Percentiles rank a stretch among this genome's conserved stretches.
Conservation (phyloP, 2,888 invertebrate genomes). For the Heteropelma amictum region DNA sequence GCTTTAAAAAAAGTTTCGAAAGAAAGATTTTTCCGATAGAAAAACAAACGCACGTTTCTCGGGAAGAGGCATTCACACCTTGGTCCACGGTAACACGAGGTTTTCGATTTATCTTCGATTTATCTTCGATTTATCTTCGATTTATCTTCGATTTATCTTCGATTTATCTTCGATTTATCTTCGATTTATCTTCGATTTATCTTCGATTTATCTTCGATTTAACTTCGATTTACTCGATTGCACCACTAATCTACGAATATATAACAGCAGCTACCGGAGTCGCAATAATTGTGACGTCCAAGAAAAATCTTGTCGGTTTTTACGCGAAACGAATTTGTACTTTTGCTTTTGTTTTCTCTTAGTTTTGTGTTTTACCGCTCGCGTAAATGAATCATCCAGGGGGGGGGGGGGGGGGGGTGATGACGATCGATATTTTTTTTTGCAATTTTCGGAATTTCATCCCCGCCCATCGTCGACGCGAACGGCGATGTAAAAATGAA, state of each 20-base stretch:
- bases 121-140: too few species aligned
- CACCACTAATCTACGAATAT: conserved; percentile 75
- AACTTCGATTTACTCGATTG: conserved; percentile 76
- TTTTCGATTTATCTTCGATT: too few species aligned
- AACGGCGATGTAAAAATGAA: too few species aligned
- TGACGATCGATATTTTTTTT: background rate
- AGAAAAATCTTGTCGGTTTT: conserved; percentile 73
- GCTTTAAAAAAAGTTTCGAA: background rate
- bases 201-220: too few species aligned
- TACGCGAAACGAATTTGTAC: conserved; percentile 76
- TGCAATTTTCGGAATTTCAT: background rate
- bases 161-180: too few species aligned
- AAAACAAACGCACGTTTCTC: conserved; percentile 62
- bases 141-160: too few species aligned
- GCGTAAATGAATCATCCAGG: conserved; percentile 16
- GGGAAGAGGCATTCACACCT: conserved; percentile 71
- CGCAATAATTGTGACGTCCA: conserved; percentile 68
- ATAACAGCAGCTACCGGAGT: conserved; percentile 70
- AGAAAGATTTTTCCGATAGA: conserved; percentile 60
- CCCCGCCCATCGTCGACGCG: conserved; percentile 66
- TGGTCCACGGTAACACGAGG: conserved; percentile 74
- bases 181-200: too few species aligned
- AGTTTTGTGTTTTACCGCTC: conserved; percentile 59
- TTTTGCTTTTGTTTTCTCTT: conserved; percentile 71
- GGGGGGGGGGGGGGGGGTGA: background rate